Conservation (phyloP, 2,888 invertebrate genomes). For the Furcula furcula region DNA sequence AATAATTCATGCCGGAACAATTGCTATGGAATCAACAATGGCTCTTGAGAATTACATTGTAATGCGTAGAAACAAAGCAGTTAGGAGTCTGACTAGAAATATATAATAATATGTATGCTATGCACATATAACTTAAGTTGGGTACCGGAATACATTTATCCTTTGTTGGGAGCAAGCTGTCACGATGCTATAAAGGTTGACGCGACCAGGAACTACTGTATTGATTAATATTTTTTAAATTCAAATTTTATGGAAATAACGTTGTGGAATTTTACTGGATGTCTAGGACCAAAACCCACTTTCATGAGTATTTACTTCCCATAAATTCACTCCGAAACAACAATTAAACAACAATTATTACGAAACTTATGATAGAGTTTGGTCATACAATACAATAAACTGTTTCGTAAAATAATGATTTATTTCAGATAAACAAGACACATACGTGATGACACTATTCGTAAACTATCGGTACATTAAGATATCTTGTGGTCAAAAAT, state of each 20-base stretch:
- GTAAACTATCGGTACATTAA: too few species aligned
- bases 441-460: too few species aligned
- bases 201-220: conserved; percentile 26
- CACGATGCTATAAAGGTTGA: conserved; percentile 25
- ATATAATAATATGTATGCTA: conserved; percentile 49
- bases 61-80: conserved; percentile 51
- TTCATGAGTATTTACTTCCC: too few species aligned
- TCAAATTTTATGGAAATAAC: conserved; percentile 11
- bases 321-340: too few species aligned
- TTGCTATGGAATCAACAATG: conserved; percentile 34
- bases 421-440: too few species aligned
- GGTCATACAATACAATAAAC: too few species aligned
- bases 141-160: conserved; percentile 51
- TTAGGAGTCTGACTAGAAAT: conserved; percentile 39
- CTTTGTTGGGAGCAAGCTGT: conserved; percentile 34
- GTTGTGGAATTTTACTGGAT: conserved; percentile 1
- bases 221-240: conserved; percentile 9
- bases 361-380: too few species aligned
- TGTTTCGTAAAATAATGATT: too few species aligned
- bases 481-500: too few species aligned
- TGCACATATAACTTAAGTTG: conserved; percentile 51
- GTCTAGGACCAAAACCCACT: too few species aligned
- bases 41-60: conserved; percentile 37
- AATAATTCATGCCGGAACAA: conserved; percentile 31
- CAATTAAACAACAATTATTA: too few species aligned